A percentile compares a stretch with the other conserved stretches of the same genome.
Conservation (phyloP, 1,140 invertebrate species). For the Liolophura sinensis region DNA sequence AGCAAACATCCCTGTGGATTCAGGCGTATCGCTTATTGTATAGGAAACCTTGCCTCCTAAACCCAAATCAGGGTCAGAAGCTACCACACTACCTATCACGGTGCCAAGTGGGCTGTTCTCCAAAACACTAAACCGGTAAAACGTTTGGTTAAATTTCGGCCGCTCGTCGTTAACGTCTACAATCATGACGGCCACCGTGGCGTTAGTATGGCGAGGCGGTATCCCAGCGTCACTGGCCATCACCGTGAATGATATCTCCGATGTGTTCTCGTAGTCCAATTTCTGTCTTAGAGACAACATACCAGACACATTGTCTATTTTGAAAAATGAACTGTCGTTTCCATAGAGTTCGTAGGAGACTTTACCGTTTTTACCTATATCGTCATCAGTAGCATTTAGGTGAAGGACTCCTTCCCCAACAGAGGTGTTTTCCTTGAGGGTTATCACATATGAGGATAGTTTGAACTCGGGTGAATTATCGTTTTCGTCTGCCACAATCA, state of each 20-base stretch:
- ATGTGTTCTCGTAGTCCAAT: conserved; percentile 11
- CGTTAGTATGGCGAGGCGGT: not conserved
- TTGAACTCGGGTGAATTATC: conserved; percentile 89
- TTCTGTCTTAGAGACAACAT: not conserved
- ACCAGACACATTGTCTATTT: conserved; percentile 2
- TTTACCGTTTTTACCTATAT: conserved; percentile 88
- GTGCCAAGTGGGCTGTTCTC: too few relatives aligned
- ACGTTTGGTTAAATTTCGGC: conserved; percentile 5
- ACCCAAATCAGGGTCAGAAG: too few relatives aligned
- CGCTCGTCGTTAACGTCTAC: conserved; percentile 14
- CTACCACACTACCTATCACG: too few relatives aligned
- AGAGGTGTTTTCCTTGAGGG: conserved; percentile 81
- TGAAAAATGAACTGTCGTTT: not conserved
- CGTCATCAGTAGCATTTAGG: conserved; percentile 85
- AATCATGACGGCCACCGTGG: conserved; percentile 3
- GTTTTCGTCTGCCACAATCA: conserved; percentile 95
- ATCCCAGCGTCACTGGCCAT: conserved; percentile 9
- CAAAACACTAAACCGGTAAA: conserved; percentile 4
- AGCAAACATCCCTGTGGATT: conserved; percentile 14
- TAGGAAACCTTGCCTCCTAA: not conserved
- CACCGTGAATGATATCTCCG: conserved; percentile 7
- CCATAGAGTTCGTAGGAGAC: conserved; percentile 72
- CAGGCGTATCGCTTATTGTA: not conserved
- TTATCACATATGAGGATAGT: conserved; percentile 65
- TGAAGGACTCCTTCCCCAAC: conserved; percentile 69